Base-by-base conservation (phyloP, 2,888 invertebrate species). In the Morpho helenor region DNA sequence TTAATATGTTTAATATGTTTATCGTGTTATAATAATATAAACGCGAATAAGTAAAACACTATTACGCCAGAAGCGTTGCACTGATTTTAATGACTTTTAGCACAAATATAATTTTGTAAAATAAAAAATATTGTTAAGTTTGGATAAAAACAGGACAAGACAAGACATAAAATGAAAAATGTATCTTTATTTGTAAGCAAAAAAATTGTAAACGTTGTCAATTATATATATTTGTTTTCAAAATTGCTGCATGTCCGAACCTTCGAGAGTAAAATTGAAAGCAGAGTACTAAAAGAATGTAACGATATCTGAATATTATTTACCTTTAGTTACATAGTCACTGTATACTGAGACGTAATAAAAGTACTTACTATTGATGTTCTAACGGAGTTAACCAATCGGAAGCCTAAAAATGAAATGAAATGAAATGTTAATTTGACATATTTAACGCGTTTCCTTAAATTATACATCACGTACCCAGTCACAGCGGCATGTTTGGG, bases 321-420 rank as follows among this genome's bases (percentile, higher is more conserved):
- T 31, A 31, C 31, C 3, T 31, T 31, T 31, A 31, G 31, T 31
- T 31, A 31, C 31, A 31, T 31, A 5, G 3, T 43, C 7, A 43
- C 43, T 43, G 43, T 43, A 43, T 9, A 43, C n/a, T 54, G 10
- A 23, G 53, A 40, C 10, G 9, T 46, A 48, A 60, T 40, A 44
- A 31, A 48, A 41, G 48, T 51, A 84, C 86, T 84, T 72, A 86
- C 85, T 79, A 66, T 65, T 83, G 75, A 58, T 80, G 75, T 68
- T 80, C 77, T 22, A 87, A 64, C 7, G 85, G 87, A 0, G 70
- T 54, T 80, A 62, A 47, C 64, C 58, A 58, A 40, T 64, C 59
- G 3, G 62, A 64, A 41, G 55, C 59, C 59, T 65, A 42, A 39
- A 50, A 53, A 39, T 4, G 16, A 16, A 10, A 10, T 16, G 8